Evolutionary conservation across 2,888 invertebrate species (phyloP).

Genomic region (Andrena minutula): DNA sequence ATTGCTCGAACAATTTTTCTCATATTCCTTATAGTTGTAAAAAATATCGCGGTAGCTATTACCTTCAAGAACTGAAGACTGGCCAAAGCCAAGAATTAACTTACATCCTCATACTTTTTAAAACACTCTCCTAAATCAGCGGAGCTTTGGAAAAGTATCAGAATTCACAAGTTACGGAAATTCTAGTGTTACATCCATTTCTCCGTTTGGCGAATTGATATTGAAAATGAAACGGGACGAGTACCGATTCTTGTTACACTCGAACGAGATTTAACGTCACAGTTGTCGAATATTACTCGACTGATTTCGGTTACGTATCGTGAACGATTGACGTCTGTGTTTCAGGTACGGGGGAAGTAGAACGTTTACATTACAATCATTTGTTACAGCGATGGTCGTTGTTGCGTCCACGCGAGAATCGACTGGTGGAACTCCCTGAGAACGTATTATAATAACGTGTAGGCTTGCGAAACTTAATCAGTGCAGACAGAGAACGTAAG

Average conservation of each 20-base stretch:
- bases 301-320: constrained; percentile 9
- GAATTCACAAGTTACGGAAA: constrained; percentile 7
- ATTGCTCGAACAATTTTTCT: background rate
- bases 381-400: constrained; percentile 14
- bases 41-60: background rate
- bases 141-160: background rate
- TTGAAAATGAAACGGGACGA: background rate
- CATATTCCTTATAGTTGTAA: background rate
- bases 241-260: constrained; percentile 18
- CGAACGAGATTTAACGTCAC: background rate
- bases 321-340: constrained; percentile 29
- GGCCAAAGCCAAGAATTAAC: background rate
- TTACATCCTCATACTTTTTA: background rate
- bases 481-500: constrained; percentile 45
- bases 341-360: constrained; percentile 56
- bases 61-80: background rate
- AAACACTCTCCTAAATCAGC: background rate
- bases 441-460: constrained; percentile 22
- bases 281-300: constrained; percentile 13
- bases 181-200: constrained; percentile 9
- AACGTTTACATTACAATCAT: constrained; percentile 29
- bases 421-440: constrained; percentile 51
- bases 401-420: constrained; percentile 14
- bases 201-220: background rate
- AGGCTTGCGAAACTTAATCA: constrained; percentile 43